Evolutionary conservation across 1,140 invertebrate genomes (phyloP).

Genomic region (Chlorops oryzae): DNA sequence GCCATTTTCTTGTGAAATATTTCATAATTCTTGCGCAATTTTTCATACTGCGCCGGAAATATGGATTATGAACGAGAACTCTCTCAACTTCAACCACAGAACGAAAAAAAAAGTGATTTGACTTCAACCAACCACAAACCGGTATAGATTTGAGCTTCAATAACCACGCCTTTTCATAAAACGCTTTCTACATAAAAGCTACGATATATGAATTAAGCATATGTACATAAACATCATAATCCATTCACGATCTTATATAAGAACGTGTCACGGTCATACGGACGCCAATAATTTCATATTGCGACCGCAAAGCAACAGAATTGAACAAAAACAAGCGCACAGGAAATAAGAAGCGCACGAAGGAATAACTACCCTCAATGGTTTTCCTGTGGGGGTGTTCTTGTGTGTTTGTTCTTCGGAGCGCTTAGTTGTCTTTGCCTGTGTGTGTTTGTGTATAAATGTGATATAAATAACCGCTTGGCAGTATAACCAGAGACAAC

Average conservation of each 20-base stretch:
- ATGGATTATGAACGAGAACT: neutral
- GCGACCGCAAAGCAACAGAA: constrained; percentile 8
- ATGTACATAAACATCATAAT: neutral
- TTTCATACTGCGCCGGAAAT: neutral
- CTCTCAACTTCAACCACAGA: neutral
- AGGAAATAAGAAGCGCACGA: constrained; percentile 1
- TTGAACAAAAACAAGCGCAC: neutral
- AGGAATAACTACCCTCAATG: too few species aligned
- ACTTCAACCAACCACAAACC: neutral
- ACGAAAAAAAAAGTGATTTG: too few species aligned
- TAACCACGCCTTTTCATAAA: neutral
- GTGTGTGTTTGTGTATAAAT: too few species aligned
- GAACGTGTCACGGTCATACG: constrained; percentile 5
- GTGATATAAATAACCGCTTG: too few species aligned
- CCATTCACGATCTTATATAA: neutral
- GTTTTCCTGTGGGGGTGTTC: too few species aligned
- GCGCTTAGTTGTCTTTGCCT: too few species aligned
- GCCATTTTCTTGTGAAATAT: neutral
- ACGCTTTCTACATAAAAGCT: neutral
- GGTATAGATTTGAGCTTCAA: neutral
- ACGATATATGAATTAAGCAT: constrained; percentile 2
- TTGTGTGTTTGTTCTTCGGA: too few species aligned
- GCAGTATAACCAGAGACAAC: too few species aligned
- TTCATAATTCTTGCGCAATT: neutral
- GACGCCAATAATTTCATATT: constrained; percentile 16